Percentiles rank a stretch among this genome's conserved stretches.
phyloP scores from a whole-genome alignment of 2,888 invertebrate species.

The Gonocerus acuteangulatus region DNA sequence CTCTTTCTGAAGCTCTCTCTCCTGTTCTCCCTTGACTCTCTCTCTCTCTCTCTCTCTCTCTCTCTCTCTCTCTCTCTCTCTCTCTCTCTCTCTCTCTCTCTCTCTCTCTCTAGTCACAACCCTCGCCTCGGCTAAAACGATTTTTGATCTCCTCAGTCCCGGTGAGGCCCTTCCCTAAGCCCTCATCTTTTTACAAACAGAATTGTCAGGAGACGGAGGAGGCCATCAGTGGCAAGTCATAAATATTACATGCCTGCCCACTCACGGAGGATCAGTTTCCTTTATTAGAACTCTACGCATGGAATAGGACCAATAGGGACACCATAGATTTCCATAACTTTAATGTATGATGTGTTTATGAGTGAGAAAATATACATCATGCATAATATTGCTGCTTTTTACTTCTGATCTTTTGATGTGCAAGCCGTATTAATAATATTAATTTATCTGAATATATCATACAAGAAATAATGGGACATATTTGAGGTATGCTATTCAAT shows the following conservation, averaged over 20 bases:
- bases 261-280: not conserved
- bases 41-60: not conserved
- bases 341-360: too few species aligned
- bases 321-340: too few species aligned
- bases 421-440: too few species aligned
- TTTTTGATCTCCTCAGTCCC: constrained; percentile 37
- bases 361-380: too few species aligned
- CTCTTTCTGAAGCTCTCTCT: not conserved
- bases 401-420: too few species aligned
- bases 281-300: too few species aligned
- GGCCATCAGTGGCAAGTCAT: constrained; percentile 25
- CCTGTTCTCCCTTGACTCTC: not conserved
- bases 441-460: too few species aligned
- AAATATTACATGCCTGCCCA: constrained; percentile 28
- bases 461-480: too few species aligned
- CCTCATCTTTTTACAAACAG: constrained; percentile 35
- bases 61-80: too few species aligned
- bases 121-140: constrained; percentile 24
- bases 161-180: constrained; percentile 14
- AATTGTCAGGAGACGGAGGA: constrained; percentile 20
- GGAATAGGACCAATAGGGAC: too few species aligned
- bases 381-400: too few species aligned
- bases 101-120: not conserved
- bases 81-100: not conserved
- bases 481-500: too few species aligned